Base-by-base conservation (phyloP, 2,888 invertebrate genomes). In the Linnaemya tessellans region DNA sequence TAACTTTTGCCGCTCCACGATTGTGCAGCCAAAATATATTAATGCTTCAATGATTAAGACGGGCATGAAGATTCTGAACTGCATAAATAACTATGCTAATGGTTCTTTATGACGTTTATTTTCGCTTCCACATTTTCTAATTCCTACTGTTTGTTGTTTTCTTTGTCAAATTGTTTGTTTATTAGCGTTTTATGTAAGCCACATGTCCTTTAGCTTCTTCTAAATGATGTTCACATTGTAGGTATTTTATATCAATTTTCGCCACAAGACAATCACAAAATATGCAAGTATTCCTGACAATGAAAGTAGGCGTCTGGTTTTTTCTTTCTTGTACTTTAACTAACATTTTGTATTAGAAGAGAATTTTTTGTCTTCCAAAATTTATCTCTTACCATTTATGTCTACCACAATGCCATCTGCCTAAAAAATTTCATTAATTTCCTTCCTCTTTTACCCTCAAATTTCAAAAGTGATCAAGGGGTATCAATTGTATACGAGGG, bases 41-140 rank as follows among this genome's bases (percentile, higher is more conserved):
- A 80, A 79, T 75, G 79, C 82, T 51, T 70, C 70, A 79, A 79
- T 79, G 82, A 82, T 82, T 71, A 49, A 75, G 79, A 75, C 82
- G 85, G 80, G 35, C 71, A 71, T 54, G 58, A 71, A 70, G 54
- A 82, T 80, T 51, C 8, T 79, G 70, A 75, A 75, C 71, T 79
- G 65, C 75, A 85, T 80, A 85, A 85, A 85, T 82, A 80, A 82
- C 75, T 77, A 75, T 67, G 82, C 46, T 79, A 85, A 80, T 80
- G 70, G 77, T 80, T 70, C 70, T 79, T 81, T 78, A 84, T 80
- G 84, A 43, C 54, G 67, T 49, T 77, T 20, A 10, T 64, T 18
- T 62, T 30, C 3, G 30, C 62, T 62, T 64, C 35, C 46, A n/a
- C 56, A 13, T 25, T 73, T 46, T 38, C 68, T 4, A 56, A 62